A percentile compares a stretch with the other conserved stretches of the same genome.
These are phyloP conservation scores for Piprites chloris DNA, from an alignment of 2,113 vertebrate genomes.

Conservation along the genomic window DNA sequence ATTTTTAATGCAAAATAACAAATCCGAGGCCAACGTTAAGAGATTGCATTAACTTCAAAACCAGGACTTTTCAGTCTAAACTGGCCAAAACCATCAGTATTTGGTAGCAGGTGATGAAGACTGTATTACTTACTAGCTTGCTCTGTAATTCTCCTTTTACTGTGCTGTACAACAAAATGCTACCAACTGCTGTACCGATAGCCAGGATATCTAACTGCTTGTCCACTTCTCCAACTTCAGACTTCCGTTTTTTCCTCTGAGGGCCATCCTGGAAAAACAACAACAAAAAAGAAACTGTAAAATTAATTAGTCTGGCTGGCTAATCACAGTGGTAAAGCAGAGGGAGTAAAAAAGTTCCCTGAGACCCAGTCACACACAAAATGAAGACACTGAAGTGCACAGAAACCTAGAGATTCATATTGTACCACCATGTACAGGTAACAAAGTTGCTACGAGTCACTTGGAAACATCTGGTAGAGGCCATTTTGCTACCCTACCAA, in stretches of 20 bases:
- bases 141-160: slow-evolving; percentile 91
- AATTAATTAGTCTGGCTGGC: neutral
- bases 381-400: neutral
- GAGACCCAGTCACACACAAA: neutral
- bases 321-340: neutral
- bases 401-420: neutral
- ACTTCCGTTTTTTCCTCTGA: slow-evolving; percentile 96
- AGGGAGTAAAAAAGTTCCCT: neutral
- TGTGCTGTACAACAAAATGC: slow-evolving; percentile 93
- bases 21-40: neutral
- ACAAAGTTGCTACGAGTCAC: neutral
- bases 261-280: slow-evolving; percentile 83
- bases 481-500: neutral
- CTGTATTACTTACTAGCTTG: slow-evolving; percentile 83
- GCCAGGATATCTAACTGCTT: slow-evolving; percentile 89
- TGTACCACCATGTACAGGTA: neutral
- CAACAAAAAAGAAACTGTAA: neutral
- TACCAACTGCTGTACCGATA: slow-evolving; percentile 93
- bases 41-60: neutral
- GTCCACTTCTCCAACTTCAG: slow-evolving; percentile 77
- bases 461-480: neutral
- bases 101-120: neutral
- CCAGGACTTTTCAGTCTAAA: neutral
- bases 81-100: neutral
- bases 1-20: neutral